Evolutionary conservation across 2,888 invertebrate species (phyloP).

Genomic region (Sesamia inferens): DNA sequence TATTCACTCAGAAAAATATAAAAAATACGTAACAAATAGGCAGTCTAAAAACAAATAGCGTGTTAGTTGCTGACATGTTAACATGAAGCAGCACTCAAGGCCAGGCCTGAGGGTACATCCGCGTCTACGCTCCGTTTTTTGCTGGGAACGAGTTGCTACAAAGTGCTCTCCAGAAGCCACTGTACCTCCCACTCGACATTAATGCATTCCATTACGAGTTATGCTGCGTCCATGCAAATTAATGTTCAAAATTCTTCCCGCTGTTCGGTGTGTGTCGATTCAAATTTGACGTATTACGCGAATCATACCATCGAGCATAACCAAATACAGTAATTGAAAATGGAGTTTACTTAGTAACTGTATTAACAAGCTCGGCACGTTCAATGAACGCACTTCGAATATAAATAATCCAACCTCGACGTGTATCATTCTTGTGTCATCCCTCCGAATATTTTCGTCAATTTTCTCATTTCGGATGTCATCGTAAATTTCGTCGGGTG

Average conservation of each 20-base stretch:
- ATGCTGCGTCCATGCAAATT: constrained; percentile 77
- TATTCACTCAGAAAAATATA: no score
- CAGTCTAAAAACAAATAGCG: constrained; percentile 53
- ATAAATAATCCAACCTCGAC: constrained; percentile 78
- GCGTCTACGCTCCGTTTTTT: constrained; percentile 75
- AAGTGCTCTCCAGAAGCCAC: constrained; percentile 74
- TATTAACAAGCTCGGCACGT: constrained; percentile 83
- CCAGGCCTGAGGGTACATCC: constrained; percentile 68
- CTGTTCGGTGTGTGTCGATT: constrained; percentile 64
- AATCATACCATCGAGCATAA: constrained; percentile 72
- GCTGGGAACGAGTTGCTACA: constrained; percentile 70
- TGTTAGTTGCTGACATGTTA: constrained; percentile 67
- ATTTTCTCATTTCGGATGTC: constrained; percentile 72
- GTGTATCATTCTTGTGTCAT: constrained; percentile 76
- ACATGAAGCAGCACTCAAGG: constrained; percentile 68
- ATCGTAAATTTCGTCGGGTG: constrained; percentile 58
- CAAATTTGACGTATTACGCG: constrained; percentile 68
- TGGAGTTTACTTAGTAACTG: constrained; percentile 81
- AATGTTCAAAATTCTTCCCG: constrained; percentile 73
- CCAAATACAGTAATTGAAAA: constrained; percentile 83
- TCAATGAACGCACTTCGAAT: constrained; percentile 81
- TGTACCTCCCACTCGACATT: constrained; percentile 73
- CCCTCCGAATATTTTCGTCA: constrained; percentile 72
- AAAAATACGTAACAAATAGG: constrained; percentile 36
- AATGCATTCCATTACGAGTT: constrained; percentile 82